Evolutionary conservation across 2,888 invertebrate species (phyloP), one percentile per base, ranked within the genome.

Genomic region (Stictocephala bisonia): DNA sequence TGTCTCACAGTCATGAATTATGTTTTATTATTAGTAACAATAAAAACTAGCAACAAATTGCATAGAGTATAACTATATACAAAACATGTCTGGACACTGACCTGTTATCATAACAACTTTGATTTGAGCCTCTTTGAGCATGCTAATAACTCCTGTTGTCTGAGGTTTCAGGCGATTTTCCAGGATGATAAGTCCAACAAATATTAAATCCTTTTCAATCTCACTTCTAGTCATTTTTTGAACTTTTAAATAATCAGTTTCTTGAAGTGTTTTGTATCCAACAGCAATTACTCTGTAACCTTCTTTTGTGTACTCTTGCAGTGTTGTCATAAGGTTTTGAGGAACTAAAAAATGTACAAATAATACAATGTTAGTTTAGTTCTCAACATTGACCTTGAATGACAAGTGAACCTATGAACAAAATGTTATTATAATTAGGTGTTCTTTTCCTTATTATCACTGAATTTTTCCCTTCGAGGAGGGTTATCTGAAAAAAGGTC

Each of bases 221-320:
- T 84, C 81, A 74, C 85, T 84, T 75, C 90, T 83, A 74, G 86
- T 84, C 24, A 87, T 83, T 80, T 86, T 85, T 79, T 89, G 88
- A 6, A 87, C 84, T 73, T 88, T 86, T 78, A 86, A 86, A 88
- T 89, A 90, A 24, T 85, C 85, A 40, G 89, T 80, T 66, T 86
- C 86, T 3, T 81, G 78, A 40, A 94, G 84, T 60, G 87, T 85
- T 82, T 89, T 89, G 81, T 88, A 89, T 0, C 91, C 91, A 60
- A 96, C 84, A 0, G 93, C 95, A 78, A 96, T 92, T 0, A 96
- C 95, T 51, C 96, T 87, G 83, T 90, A 95, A 0, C 96, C 96
- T 81, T 91, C 90, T 27, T 91, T 89, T 0, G 95, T 93, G 83
- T 93, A 95, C 40, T 88, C 87, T 76, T 90, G 88, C n/a, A 96